Evolutionary conservation across 23 tunicate genomes (phyloP).

Genomic region (Corella eumyota): DNA sequence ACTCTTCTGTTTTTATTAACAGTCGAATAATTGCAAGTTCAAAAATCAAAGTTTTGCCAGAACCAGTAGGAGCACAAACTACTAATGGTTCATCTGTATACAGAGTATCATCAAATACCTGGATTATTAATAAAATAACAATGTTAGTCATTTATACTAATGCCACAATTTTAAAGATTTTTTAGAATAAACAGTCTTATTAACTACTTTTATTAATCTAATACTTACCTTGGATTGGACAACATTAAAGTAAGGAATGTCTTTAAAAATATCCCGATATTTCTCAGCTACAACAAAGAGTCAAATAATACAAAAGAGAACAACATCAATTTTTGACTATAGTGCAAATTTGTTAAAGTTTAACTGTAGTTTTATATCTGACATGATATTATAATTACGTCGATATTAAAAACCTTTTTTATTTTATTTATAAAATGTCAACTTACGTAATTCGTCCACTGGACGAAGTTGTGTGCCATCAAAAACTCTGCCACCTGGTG

Average conservation of each 20-base stretch:
- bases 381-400: no score
- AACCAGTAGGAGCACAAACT: conserved; percentile 90
- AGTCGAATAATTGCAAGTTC: conserved; percentile 65
- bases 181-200: no score
- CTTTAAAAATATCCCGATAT: conserved; percentile 38
- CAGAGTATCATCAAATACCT: conserved; percentile 67
- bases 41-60: conserved; percentile 80
- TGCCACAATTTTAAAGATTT: not conserved
- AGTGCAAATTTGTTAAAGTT: not conserved
- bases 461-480: conserved; percentile 38
- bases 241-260: conserved; percentile 51
- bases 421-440: no score
- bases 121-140: not conserved
- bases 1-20: conserved; percentile 16
- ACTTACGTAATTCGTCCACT: conserved; percentile 68
- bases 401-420: no score
- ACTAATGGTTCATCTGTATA: conserved; percentile 64
- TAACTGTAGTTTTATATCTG: no score
- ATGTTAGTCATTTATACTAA: not conserved
- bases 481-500: conserved; percentile 12
- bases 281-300: conserved; percentile 25
- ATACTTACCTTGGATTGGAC: conserved; percentile 61
- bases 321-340: not conserved
- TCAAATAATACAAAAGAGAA: not conserved
- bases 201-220: no score